Evolutionary conservation across 2,888 invertebrate genomes (phyloP).

Genomic region (Podotricha telesiphe): DNA sequence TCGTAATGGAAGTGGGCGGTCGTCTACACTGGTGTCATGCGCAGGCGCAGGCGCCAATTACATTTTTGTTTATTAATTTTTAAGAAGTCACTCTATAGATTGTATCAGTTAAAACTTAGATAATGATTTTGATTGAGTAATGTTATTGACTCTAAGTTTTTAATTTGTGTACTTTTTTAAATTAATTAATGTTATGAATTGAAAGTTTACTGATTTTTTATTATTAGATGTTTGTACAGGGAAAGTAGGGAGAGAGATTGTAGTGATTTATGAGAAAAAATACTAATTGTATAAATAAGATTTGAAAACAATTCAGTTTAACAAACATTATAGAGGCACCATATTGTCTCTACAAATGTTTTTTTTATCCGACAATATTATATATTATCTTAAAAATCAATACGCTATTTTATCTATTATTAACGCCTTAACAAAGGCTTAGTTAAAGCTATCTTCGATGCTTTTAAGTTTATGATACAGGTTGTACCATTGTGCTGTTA

Average conservation of each 20-base stretch:
- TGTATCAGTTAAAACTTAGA: slow-evolving; percentile 18
- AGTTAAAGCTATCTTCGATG: slow-evolving; percentile 21
- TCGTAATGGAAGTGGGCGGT: slow-evolving; percentile 70
- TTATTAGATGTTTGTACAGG: neutral
- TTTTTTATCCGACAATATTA: too few species aligned
- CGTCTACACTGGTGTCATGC: slow-evolving; percentile 67
- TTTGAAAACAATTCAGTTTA: too few species aligned
- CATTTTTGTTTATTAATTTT: slow-evolving; percentile 26
- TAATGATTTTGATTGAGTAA: slow-evolving; percentile 22
- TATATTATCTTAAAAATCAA: neutral
- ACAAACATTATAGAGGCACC: too few species aligned
- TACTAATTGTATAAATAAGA: too few species aligned
- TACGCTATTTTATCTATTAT: slow-evolving; percentile 13
- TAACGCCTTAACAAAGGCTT: slow-evolving; percentile 16
- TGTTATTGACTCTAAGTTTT: neutral
- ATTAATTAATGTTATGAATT: neutral
- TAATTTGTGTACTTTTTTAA: neutral
- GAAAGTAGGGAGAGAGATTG: neutral
- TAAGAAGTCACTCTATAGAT: slow-evolving; percentile 8
- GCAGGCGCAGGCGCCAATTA: slow-evolving; percentile 48
- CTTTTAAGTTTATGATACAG: slow-evolving; percentile 49
- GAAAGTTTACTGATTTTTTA: slow-evolving; percentile 1
- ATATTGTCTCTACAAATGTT: too few species aligned
- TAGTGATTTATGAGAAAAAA: too few species aligned
- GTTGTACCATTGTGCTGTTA: slow-evolving; percentile 45